Base-by-base conservation (phyloP, 1,140 invertebrate genomes). In the Acarapis woodi region DNA sequence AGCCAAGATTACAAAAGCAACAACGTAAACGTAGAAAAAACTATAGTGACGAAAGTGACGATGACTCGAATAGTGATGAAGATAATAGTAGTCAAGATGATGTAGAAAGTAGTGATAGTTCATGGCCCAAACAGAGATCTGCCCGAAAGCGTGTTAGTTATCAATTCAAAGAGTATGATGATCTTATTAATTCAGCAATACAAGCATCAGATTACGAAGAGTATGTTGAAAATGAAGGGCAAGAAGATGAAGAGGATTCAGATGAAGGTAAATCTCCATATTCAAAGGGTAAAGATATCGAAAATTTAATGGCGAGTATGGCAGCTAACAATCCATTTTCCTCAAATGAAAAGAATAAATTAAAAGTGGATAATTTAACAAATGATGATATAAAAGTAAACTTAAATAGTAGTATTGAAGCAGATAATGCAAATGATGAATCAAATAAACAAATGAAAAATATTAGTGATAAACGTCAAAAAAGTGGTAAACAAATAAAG, bases 101-200 rank as follows among this genome's bases (percentile, higher is more conserved):
- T 44, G 25, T 37, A 12, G 15, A 33, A 23, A 19, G 14, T 10
- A n/a, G n/a, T n/a, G 28, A 36, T 15, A 32, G 22, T 24, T 33
- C 44, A 23, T 41, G 43, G 6, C 25, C 46, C 43, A 33, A 50
- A 23, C 28, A 49, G 32, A 38, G 54, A 35, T 48, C 53, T 3
- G 50, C 51, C 40, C 44, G 55, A n/a, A 50, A 47, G 30, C 37
- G 29, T 10, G 51, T 78, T 31, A 83, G 70, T 45, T 80, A 85
- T 47, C 64, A 67, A 35, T 74, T 83, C 44, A 78, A 80, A 49
- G 80, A 88, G 51, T 93, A 78, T 54, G 83, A 90, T 53, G 73
- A 85, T 14, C 65, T 90, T 46, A 90, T 90, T 32, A 76, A 80
- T 49, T 78, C 73, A 32, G 83, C 83, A 10, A 75, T 88, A 38